Evolutionary conservation across 37 sponge, comb jelly and placozoan genomes (phyloP).

Genomic region (Lycopodina hypogea): DNA sequence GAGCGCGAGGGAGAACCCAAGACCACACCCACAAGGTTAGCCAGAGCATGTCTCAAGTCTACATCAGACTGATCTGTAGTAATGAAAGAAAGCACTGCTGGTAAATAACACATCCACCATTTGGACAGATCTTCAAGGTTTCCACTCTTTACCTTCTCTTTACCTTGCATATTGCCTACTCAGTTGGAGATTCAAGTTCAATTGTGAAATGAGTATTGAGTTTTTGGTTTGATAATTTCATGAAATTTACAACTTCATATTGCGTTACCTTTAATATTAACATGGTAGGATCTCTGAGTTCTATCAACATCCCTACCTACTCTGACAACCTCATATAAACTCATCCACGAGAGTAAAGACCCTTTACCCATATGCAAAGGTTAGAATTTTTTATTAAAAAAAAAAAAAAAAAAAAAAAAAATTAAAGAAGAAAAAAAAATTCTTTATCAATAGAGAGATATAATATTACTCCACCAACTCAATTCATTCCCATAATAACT

Average conservation of each 20-base stretch:
- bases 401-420: no score
- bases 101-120: not conserved
- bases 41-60: conserved; percentile 68
- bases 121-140: not conserved
- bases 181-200: no score
- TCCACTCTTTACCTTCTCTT: not conserved
- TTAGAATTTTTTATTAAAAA: conserved; percentile 3
- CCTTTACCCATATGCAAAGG: conserved; percentile 2
- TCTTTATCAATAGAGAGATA: no score
- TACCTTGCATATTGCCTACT: no score
- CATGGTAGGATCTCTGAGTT: not conserved
- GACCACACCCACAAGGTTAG: conserved; percentile 72
- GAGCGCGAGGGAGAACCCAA: conserved; percentile 59
- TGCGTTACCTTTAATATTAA: no score
- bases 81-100: not conserved
- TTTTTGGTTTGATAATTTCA: no score
- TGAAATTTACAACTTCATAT: no score
- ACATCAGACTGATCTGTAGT: conserved; percentile 69
- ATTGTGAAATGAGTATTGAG: no score
- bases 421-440: no score
- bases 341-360: no score
- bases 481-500: not conserved
- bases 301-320: not conserved
- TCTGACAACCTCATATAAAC: not conserved
- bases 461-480: not conserved